These are phyloP conservation scores for Xiphophorus hellerii DNA, from an alignment of 2,113 vertebrate genomes.

Conservation along the genomic window DNA sequence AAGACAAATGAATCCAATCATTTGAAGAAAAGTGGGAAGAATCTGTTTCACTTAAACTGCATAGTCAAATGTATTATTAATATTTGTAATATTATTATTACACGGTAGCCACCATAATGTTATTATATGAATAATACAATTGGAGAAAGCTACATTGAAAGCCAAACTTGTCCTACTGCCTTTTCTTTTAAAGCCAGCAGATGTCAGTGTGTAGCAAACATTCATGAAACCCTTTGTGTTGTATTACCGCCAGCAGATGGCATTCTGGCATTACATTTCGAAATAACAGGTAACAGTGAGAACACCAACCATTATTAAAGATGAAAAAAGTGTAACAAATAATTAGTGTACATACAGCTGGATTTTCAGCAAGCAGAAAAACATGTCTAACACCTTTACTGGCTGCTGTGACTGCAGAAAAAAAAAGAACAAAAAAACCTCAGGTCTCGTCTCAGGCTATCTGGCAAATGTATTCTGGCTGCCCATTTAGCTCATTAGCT, in stretches of 20 bases:
- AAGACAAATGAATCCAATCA: no score
- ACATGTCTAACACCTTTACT: background rate
- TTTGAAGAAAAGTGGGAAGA: no score
- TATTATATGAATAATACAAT: background rate
- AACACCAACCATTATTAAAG: constrained; percentile 17
- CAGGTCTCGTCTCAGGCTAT: constrained; percentile 60
- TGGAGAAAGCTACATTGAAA: no score
- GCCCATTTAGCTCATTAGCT: constrained; percentile 94
- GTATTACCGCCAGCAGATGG: constrained; percentile 51
- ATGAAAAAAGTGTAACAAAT: background rate
- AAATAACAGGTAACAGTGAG: background rate
- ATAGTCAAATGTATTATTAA: no score
- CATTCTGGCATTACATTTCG: constrained; percentile 23
- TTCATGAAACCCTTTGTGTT: background rate
- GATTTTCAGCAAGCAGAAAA: background rate
- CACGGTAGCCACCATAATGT: no score
- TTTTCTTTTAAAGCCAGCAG: constrained; percentile 44
- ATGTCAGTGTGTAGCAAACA: constrained; percentile 19
- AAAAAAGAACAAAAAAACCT: constrained; percentile 13
- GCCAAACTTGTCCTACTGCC: background rate
- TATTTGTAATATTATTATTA: no score
- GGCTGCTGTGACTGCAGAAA: background rate
- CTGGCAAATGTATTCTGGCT: constrained; percentile 81
- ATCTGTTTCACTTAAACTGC: no score
- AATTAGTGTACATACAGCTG: background rate